Evolutionary conservation across 2,797 vertebrate species (phyloP).

Genomic region (Poeciliopsis infans): DNA sequence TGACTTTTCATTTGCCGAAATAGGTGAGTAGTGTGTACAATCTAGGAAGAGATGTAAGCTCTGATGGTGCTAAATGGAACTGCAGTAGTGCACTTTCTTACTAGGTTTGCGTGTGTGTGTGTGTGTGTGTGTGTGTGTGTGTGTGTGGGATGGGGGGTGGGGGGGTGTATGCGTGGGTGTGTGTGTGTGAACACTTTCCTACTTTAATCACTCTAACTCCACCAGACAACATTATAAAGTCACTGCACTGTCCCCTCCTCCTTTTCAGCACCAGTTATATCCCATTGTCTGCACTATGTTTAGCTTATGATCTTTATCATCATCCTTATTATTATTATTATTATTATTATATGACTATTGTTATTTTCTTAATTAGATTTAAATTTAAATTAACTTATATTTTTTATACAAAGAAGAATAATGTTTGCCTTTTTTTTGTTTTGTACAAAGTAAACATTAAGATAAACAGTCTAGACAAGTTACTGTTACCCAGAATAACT

Average conservation of each 20-base stretch:
- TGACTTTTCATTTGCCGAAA: conserved; percentile 61
- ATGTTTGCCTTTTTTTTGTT: conserved; percentile 85
- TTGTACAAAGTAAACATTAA: conserved; percentile 85
- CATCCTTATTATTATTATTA: conserved; percentile 68
- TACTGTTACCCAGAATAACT: conserved; percentile 81
- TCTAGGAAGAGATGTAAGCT: conserved; percentile 73
- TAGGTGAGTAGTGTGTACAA: conserved; percentile 71
- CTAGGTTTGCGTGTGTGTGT: conserved; percentile 46
- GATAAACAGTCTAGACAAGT: conserved; percentile 80
- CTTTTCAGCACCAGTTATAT: conserved; percentile 79
- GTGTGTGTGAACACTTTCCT: conserved; percentile 33
- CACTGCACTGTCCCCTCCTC: conserved; percentile 77
- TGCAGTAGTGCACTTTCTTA: conserved; percentile 82
- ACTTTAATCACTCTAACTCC: conserved; percentile 40
- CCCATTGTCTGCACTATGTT: conserved; percentile 86
- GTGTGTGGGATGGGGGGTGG: conserved; percentile 27
- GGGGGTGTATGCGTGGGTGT: conserved; percentile 32
- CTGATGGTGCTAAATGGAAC: conserved; percentile 83
- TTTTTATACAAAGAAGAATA: conserved; percentile 82
- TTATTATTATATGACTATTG: conserved; percentile 78
- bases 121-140: conserved; percentile 19
- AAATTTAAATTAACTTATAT: conserved; percentile 90
- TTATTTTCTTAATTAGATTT: conserved; percentile 89
- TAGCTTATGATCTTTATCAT: conserved; percentile 80
- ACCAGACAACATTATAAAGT: conserved; percentile 70